Percentiles rank a stretch among this genome's conserved stretches.
Conservation (phyloP, 1,140 invertebrate genomes). For the Drosophila micromelanica region DNA sequence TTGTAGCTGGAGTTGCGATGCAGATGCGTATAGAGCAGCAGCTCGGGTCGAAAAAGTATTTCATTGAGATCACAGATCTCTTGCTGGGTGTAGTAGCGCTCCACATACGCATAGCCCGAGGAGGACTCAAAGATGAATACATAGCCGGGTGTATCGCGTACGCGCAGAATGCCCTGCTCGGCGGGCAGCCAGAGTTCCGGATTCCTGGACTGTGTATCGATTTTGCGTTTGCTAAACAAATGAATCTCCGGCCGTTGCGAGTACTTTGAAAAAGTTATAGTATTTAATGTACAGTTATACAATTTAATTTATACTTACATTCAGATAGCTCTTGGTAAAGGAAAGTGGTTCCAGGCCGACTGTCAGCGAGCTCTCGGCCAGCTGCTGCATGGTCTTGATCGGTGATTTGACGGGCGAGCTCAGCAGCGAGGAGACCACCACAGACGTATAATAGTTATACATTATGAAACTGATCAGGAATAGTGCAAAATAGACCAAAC, state of each 20-base stretch:
- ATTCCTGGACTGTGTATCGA: conserved; percentile 51
- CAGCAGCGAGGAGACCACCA: conserved; percentile 75
- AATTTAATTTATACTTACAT: conserved; percentile 52
- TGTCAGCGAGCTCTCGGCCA: conserved; percentile 71
- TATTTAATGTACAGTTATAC: background rate
- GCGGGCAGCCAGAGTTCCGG: conserved; percentile 67
- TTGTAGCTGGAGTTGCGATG: conserved; percentile 76
- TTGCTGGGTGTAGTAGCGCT: conserved; percentile 61
- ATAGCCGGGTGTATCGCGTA: conserved; percentile 73
- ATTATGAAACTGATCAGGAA: conserved; percentile 75
- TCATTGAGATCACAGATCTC: conserved; percentile 81
- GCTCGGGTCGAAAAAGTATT: conserved; percentile 64
- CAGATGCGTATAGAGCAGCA: conserved; percentile 58
- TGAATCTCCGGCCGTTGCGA: conserved; percentile 59
- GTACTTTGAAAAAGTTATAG: conserved; percentile 32
- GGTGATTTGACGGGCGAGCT: conserved; percentile 75
- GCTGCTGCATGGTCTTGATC: conserved; percentile 67
- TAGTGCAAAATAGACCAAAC: conserved; percentile 65
- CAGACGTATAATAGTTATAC: conserved; percentile 82
- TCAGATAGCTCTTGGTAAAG: conserved; percentile 71
- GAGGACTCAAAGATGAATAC: conserved; percentile 68
- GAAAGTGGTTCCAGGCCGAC: conserved; percentile 71
- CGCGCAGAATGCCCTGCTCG: conserved; percentile 59
- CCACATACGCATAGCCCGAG: conserved; percentile 66
- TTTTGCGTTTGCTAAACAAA: conserved; percentile 61